Base-by-base conservation (phyloP, 2,797 vertebrate genomes). In the Phalanger gymnotis region DNA sequence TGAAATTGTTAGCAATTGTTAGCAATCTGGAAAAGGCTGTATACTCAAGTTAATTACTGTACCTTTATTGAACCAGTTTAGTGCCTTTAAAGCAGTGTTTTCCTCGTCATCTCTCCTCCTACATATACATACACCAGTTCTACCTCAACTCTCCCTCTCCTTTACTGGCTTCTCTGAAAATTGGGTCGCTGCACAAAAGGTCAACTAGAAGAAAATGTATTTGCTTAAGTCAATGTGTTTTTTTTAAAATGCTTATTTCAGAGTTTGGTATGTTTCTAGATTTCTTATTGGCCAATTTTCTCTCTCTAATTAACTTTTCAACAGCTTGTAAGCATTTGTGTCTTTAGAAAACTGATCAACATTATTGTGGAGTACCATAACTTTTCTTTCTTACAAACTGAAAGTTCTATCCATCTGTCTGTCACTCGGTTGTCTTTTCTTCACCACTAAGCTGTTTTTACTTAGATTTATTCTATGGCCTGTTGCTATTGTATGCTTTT, bases 381-480 rank as follows among this genome's bases (percentile, higher is more conserved):
- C 96, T 96, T 94, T 61, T 90, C 96, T 98, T 97, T 97, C 94
- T 91, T 97, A 96, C 92, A 96, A 95, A 97, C 95, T 94, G 95
- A 91, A 95, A 94, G 94, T 94, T 97, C 92, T 97, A 97, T 96
- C 96, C 96, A 94, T 92, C 92, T 55, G 93, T 95, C 96, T 89
- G 96, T 54, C 0, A 5, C 56, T 91, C 91, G 94, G 81, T 97
- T 96, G 96, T 96, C 56, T 56, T 93, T 92, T 96, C 95, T 93
- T 97, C 96, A 97, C 93, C 95, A 97, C 93, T 97, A 97, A 98
- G 98, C 94, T 98, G 97, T 96, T 98, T 98, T 98, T 97, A 98
- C 97, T 98, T 98, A 98, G 95, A 95, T 96, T 97, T 92, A 95
- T 98, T 98, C 97, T 97, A 97, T 97, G 98, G 98, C 98, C 97